Percentiles rank a stretch among this genome's conserved stretches.
phyloP scores from a whole-genome alignment of 2,113 vertebrate species.

The Gadus macrocephalus region DNA sequence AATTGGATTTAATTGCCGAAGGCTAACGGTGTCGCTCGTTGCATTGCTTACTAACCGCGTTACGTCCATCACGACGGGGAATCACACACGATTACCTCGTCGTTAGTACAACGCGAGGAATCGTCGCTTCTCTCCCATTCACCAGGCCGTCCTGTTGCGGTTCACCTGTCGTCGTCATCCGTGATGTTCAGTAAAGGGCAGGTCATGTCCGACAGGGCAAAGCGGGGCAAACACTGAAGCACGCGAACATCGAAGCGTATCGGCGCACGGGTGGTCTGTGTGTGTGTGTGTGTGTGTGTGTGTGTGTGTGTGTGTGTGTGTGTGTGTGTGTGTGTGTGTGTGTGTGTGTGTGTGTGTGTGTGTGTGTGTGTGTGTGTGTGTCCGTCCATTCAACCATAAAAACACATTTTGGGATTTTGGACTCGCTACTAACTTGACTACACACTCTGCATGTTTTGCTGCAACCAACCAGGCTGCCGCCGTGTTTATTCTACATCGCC shows the following conservation, averaged over 20 bases:
- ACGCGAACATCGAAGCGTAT: too few species aligned
- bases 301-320: too few species aligned
- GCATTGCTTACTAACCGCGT: constrained; percentile 49
- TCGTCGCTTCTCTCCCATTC: constrained; percentile 59
- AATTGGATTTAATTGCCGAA: constrained; percentile 57
- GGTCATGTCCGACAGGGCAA: constrained; percentile 69
- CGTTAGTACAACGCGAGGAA: constrained; percentile 66
- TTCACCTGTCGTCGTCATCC: constrained; percentile 63
- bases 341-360: not conserved
- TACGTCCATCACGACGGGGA: constrained; percentile 55
- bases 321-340: too few species aligned
- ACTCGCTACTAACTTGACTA: too few species aligned
- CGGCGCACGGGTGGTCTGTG: not conserved
- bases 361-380: not conserved
- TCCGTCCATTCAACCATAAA: not conserved
- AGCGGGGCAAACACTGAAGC: constrained; percentile 20
- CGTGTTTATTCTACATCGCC: too few species aligned
- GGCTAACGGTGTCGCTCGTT: constrained; percentile 61
- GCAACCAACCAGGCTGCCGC: too few species aligned
- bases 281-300: too few species aligned
- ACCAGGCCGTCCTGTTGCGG: constrained; percentile 49
- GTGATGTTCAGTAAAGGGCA: constrained; percentile 73
- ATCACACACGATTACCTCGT: constrained; percentile 64
- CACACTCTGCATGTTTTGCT: too few species aligned
- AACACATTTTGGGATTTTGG: too few species aligned